A percentile compares a stretch with the other conserved stretches of the same genome.
Evolutionary conservation across 2,113 vertebrate genomes (phyloP).

Genomic region (Ursus arctos): DNA sequence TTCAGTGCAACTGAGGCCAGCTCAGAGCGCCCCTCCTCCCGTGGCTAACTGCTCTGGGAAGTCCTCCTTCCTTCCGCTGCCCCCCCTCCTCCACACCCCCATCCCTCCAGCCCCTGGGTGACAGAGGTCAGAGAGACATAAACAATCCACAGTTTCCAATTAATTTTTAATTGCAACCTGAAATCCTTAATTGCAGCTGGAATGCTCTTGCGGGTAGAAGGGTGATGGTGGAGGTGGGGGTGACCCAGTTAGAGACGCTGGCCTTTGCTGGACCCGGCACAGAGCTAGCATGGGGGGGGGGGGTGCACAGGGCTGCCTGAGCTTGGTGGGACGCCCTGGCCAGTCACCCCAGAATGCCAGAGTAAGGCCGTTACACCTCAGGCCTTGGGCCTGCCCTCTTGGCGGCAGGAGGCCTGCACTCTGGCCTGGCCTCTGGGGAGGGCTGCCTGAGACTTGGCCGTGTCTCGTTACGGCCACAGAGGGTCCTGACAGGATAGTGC

Average conservation of each 20-base stretch:
- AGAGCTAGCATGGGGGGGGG: not conserved
- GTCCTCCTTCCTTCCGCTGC: conserved; percentile 1
- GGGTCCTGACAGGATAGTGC: not conserved
- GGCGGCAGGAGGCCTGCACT: not conserved
- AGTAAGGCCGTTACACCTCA: not conserved
- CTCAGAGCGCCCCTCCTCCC: not conserved
- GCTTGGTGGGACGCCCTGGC: not conserved
- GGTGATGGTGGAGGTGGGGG: not conserved
- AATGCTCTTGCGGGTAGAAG: conserved; percentile 60
- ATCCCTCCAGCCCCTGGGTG: not conserved
- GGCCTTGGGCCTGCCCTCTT: not conserved
- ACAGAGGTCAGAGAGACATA: conserved; percentile 74
- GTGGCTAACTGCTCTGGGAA: not conserved
- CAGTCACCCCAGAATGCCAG: not conserved
- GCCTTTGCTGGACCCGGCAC: not conserved
- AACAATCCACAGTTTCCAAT: conserved; percentile 81
- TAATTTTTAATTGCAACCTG: conserved; percentile 83
- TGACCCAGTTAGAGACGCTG: conserved; percentile 69
- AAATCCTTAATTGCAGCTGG: conserved; percentile 80
- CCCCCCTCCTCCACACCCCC: not conserved
- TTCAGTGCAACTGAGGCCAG: not conserved
- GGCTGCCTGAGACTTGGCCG: conserved; percentile 26
- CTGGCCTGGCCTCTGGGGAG: not conserved
- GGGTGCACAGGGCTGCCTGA: not conserved
- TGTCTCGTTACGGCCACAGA: conserved; percentile 43